Percentiles rank a stretch among this genome's conserved stretches.
These are phyloP conservation scores for Diorhabda sublineata DNA, from an alignment of 1,140 invertebrate species.

Conservation along the genomic window DNA sequence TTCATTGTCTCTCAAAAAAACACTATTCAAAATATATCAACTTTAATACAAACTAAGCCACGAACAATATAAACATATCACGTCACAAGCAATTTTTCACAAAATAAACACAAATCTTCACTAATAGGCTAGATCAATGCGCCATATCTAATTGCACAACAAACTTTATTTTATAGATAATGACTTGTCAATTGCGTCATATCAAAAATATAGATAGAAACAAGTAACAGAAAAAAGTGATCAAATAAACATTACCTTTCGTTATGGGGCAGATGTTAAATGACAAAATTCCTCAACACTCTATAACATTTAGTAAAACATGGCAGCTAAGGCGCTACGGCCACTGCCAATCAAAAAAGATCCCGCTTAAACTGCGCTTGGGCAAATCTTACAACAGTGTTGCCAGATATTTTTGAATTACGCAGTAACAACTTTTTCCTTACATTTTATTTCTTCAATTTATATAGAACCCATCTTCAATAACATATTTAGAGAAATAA, in stretches of 20 bases:
- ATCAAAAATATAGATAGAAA: not conserved
- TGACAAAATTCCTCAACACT: slow-evolving; percentile 30
- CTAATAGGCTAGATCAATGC: not conserved
- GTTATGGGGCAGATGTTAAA: slow-evolving; percentile 14
- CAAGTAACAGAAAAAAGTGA: not conserved
- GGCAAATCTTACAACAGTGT: slow-evolving; percentile 15
- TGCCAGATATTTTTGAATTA: not conserved
- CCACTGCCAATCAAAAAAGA: slow-evolving; percentile 33
- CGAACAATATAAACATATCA: not conserved
- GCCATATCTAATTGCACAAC: slow-evolving; percentile 20
- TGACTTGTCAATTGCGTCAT: too few relatives aligned
- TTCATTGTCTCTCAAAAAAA: not conserved
- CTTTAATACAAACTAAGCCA: too few relatives aligned
- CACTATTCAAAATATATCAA: not conserved
- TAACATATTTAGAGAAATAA: too few relatives aligned
- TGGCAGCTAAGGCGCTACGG: slow-evolving; percentile 36
- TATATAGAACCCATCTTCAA: too few relatives aligned
- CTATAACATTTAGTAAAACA: slow-evolving; percentile 34
- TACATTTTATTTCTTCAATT: too few relatives aligned
- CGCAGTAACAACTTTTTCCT: not conserved
- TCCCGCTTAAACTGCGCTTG: slow-evolving; percentile 36
- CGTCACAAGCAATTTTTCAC: not conserved
- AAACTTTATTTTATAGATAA: not conserved
- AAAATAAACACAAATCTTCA: not conserved
- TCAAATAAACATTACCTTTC: slow-evolving; percentile 13